Evolutionary conservation across 2,113 vertebrate species (phyloP).

Genomic region (Piprites chloris): DNA sequence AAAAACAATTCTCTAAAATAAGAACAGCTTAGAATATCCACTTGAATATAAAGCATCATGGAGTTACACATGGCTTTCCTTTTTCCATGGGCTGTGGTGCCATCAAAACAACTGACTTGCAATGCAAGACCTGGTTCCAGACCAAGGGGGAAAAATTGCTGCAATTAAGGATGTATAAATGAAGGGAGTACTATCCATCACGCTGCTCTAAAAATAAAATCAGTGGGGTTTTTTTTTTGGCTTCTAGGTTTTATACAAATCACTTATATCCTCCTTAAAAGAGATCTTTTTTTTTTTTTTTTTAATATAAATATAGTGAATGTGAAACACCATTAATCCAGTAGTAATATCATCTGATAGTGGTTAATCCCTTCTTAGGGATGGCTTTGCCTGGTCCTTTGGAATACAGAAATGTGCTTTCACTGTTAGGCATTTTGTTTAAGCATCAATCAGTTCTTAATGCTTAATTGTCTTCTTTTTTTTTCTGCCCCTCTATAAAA

Average conservation of each 20-base stretch:
- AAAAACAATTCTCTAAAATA: slow-evolving; percentile 70
- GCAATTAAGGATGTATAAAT: slow-evolving; percentile 54
- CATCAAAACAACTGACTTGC: slow-evolving; percentile 16
- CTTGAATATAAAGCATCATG: slow-evolving; percentile 15
- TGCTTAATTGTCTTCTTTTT: slow-evolving; percentile 63
- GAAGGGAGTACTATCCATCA: not conserved
- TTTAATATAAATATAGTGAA: slow-evolving; percentile 65
- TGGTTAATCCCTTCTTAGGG: slow-evolving; percentile 78
- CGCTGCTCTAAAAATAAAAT: not conserved
- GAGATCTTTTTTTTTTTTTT: not conserved
- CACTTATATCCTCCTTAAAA: slow-evolving; percentile 66
- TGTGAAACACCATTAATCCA: slow-evolving; percentile 74
- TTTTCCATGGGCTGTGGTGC: not conserved
- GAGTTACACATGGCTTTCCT: not conserved
- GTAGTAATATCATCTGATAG: slow-evolving; percentile 80
- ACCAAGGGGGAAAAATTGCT: not conserved
- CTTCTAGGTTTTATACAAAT: slow-evolving; percentile 65
- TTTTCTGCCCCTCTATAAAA: not conserved
- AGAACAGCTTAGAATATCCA: slow-evolving; percentile 60
- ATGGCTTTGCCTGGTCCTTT: slow-evolving; percentile 65
- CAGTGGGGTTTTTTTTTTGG: slow-evolving; percentile 11
- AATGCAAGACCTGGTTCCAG: not conserved
- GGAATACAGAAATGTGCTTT: slow-evolving; percentile 71
- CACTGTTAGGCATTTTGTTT: slow-evolving; percentile 69
- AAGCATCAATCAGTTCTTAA: slow-evolving; percentile 70